Base-by-base conservation (phyloP, 2,888 invertebrate species). In the Leucania comma region DNA sequence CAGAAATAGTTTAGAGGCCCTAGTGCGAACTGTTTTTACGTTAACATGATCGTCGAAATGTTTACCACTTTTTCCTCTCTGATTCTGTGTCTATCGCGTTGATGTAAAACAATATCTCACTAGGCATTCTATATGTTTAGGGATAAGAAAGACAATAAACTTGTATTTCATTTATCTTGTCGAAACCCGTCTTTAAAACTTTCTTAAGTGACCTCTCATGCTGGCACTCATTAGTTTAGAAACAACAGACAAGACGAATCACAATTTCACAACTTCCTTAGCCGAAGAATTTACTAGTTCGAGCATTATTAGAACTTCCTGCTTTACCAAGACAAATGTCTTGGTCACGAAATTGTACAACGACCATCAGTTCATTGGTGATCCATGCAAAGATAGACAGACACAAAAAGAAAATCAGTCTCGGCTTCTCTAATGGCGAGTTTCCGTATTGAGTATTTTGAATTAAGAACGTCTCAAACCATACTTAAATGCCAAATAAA, bases 211-310 rank as follows among this genome's bases (percentile, higher is more conserved):
- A 57, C 50, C 35, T 24, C 29, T 59, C 32, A 22, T 54, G 38
- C 38, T 38, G 53, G 12, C n/a, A 9, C 42, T 51, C 51, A 57
- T 74, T 78, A 53, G 46, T 78, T 59, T 32, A 59, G 17, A 38
- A 22, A 32, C 53, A 26, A 38, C 58, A 20, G 46, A 77, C 78
- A 69, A 77, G 58, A 69, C 38, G 14, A 54, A 59, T 54, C 54
- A 77, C 58, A 59, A 54, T 76, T 71, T 73, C 12, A 12, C 70
- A 57, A 78, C 54, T 32, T 70, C 46, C 53, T 58, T 20, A 6
- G 17, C 14, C n/a, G n/a, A n/a, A 9, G 14, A 6, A 32, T 32
- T 38, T 24, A 8, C 20, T 38, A n/a, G 26, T 12, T 38, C 17
- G 17, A 29, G 24, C 1, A 22, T 54, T 58, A 48, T 78, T 54